phyloP scores from a whole-genome alignment of 2,113 vertebrate species.

The Apaloderma vittatum region DNA sequence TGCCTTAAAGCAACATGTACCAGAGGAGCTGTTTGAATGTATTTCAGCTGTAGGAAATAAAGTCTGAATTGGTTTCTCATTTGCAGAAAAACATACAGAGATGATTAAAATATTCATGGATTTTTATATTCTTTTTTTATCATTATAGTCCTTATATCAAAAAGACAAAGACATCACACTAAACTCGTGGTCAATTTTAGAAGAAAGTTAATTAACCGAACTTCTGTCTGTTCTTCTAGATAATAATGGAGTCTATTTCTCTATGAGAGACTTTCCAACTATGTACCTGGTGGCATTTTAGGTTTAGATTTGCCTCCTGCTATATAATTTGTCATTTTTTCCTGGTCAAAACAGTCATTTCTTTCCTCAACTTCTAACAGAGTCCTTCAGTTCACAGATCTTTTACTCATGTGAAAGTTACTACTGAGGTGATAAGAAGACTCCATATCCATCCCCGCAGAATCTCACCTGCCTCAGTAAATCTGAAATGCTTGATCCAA shows the following conservation, averaged over 20 bases:
- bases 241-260: background rate
- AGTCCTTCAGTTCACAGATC: background rate
- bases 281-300: background rate
- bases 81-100: background rate
- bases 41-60: background rate
- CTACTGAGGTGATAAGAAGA: background rate
- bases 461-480: background rate
- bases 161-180: background rate
- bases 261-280: background rate
- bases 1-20: constrained; percentile 38
- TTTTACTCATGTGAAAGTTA: background rate
- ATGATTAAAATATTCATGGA: background rate
- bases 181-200: background rate
- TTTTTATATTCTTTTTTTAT: background rate
- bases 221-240: background rate
- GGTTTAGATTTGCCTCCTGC: background rate
- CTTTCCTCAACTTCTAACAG: background rate
- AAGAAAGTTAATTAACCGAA: background rate
- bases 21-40: background rate
- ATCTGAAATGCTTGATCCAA: background rate
- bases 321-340: background rate
- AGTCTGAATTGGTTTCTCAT: background rate
- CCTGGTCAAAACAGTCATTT: background rate
- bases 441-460: background rate
- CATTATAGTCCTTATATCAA: background rate